A percentile compares a stretch with the other conserved stretches of the same genome.
These are phyloP conservation scores for Rhodinocichla rosea DNA, from an alignment of 2,113 vertebrate species.

Conservation along the genomic window DNA sequence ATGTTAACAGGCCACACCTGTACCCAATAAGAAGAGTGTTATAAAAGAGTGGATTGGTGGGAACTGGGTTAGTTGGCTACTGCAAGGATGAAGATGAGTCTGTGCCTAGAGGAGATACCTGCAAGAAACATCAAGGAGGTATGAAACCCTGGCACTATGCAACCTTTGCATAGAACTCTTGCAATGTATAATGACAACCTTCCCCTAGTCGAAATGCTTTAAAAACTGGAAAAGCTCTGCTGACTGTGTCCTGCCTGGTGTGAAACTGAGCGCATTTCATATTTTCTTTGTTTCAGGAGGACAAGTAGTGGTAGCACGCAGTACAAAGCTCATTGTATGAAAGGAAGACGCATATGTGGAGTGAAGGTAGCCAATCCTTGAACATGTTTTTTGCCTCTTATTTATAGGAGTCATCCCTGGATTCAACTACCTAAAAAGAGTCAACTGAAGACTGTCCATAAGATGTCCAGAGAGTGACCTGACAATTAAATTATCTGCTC, in stretches of 20 bases:
- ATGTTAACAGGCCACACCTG: no score
- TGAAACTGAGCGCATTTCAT: not conserved
- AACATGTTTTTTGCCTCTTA: not conserved
- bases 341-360: not conserved
- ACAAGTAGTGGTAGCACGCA: not conserved
- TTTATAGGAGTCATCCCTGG: not conserved
- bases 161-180: no score
- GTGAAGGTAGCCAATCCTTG: not conserved
- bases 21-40: no score
- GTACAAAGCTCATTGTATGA: not conserved
- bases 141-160: no score
- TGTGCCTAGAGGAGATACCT: no score
- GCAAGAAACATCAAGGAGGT: no score
- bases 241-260: not conserved
- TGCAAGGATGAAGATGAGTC: no score
- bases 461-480: not conserved
- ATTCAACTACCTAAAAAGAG: not conserved
- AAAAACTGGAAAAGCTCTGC: not conserved
- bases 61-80: no score
- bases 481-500: not conserved
- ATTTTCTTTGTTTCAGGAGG: not conserved
- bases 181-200: no score
- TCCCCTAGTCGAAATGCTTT: fast-evolving
- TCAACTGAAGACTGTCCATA: not conserved
- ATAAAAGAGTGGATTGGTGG: no score